Conservation (phyloP, 2,888 invertebrate genomes). For the Tetragonisca angustula region DNA sequence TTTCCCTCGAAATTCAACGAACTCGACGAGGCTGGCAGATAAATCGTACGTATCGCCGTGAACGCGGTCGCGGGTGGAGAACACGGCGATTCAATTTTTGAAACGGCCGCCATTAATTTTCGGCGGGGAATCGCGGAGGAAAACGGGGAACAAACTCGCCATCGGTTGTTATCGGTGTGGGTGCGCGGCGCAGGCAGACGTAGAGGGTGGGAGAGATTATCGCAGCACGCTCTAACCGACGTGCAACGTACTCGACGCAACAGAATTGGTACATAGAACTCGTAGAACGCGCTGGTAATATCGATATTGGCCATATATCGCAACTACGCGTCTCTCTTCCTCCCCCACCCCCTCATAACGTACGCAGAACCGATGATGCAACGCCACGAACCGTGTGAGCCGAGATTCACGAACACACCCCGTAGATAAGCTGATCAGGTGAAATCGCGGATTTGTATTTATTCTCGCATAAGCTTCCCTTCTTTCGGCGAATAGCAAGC, state of each 20-base stretch:
- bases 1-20: background rate
- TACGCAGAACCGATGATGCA: slow-evolving; percentile 31
- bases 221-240: slow-evolving; percentile 38
- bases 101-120: slow-evolving; percentile 40
- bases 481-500: background rate
- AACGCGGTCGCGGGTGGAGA: background rate
- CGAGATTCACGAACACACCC: slow-evolving; percentile 19
- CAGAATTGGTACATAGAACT: slow-evolving; percentile 13
- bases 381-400: background rate
- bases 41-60: slow-evolving; percentile 19
- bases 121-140: background rate
- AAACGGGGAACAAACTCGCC: slow-evolving; percentile 12
- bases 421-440: background rate
- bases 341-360: background rate
- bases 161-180: slow-evolving; percentile 24
- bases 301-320: slow-evolving; percentile 69
- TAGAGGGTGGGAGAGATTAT: slow-evolving; percentile 44
- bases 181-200: background rate
- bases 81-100: slow-evolving; percentile 44
- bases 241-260: slow-evolving; percentile 33
- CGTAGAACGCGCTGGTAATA: slow-evolving; percentile 57
- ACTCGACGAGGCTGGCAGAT: background rate
- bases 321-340: slow-evolving; percentile 23
- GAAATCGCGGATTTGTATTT: background rate
- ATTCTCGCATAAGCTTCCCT: background rate